Evolutionary conservation across 2,888 invertebrate species (phyloP).

Genomic region (Cremastinae sp.): DNA sequence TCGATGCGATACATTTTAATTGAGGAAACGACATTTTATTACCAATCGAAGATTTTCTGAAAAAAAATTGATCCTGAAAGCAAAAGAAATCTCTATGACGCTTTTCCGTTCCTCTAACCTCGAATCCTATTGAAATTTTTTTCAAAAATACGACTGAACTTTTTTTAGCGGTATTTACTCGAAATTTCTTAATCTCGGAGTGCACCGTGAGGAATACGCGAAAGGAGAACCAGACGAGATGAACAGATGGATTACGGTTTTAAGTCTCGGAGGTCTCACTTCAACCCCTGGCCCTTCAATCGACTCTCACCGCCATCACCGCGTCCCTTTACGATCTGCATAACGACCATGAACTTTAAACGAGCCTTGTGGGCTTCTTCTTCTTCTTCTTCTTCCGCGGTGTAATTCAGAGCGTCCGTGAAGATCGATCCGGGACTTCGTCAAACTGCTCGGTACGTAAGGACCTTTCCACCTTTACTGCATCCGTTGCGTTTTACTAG

Average conservation of each 20-base stretch:
- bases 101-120: too few relatives aligned
- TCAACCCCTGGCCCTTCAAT: slow-evolving; percentile 10
- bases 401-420: slow-evolving; percentile 40
- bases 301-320: slow-evolving; percentile 41
- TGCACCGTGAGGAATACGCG: too few relatives aligned
- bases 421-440: slow-evolving; percentile 33
- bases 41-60: too few relatives aligned
- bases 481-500: slow-evolving; percentile 30
- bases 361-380: slow-evolving; percentile 48
- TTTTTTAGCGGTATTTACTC: too few relatives aligned
- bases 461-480: slow-evolving; percentile 32
- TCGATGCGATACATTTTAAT: too few relatives aligned
- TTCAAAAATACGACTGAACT: too few relatives aligned
- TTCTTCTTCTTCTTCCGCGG: too few relatives aligned
- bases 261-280: slow-evolving; percentile 16
- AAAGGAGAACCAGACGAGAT: slow-evolving; percentile 16
- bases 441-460: slow-evolving; percentile 28
- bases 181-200: too few relatives aligned
- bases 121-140: too few relatives aligned
- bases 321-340: slow-evolving; percentile 57
- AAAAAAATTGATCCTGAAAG: too few relatives aligned
- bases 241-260: slow-evolving; percentile 14
- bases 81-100: too few relatives aligned
- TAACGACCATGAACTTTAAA: slow-evolving; percentile 60
- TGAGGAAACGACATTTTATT: too few relatives aligned